Evolutionary conservation across 2,113 vertebrate species (phyloP), one percentile per base, ranked within the genome.

Genomic region (Eleginops maclovinus): DNA sequence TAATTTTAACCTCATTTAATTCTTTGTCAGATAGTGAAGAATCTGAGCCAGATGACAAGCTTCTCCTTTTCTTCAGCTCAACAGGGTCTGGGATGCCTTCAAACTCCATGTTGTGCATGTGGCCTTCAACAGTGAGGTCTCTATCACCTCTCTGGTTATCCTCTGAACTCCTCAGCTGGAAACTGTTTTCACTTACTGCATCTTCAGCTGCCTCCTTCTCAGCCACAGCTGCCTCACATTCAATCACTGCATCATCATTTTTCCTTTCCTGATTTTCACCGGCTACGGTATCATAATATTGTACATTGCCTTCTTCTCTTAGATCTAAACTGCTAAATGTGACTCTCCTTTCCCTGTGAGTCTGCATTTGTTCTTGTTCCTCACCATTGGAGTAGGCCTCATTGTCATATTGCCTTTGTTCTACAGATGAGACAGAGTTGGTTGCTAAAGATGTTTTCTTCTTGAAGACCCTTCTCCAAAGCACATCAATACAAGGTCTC

Each of bases 401-500:
- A 43, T 99, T 98, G 9, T 92, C 89, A 26, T 96, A 95, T 24
- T 85, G 82, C 43, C 74, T 69, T 63, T 84, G 88, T 40, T 61
- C 68, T 24, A 11, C 69, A 31, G 87, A 36, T n/a, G 85, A 54
- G 26, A 67, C 85, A 0, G 10, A 50, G 0, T 74, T 69, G 16
- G 67, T 59, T 22, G 69, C 49, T 44, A 6, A 0, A 0, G 88
- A 36, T 0, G 41, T 80, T 84, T 91, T 94, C 47, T 80, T 89
- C 2, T 15, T 50, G 74, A 13, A 9, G 13, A 93, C 22, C 60
- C 60, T 91, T 65, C 56, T 88, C 90, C 94, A 96, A 24, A 96
- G 85, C 6, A 41, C 83, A 21, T 94, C 93, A 7, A 97, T 54
- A 53, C 87, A 93, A 17, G 97, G 97, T 88, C 97, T 95, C 9